Evolutionary conservation across 2,888 invertebrate genomes (phyloP).

Genomic region (Steinernema carpocapsae): DNA sequence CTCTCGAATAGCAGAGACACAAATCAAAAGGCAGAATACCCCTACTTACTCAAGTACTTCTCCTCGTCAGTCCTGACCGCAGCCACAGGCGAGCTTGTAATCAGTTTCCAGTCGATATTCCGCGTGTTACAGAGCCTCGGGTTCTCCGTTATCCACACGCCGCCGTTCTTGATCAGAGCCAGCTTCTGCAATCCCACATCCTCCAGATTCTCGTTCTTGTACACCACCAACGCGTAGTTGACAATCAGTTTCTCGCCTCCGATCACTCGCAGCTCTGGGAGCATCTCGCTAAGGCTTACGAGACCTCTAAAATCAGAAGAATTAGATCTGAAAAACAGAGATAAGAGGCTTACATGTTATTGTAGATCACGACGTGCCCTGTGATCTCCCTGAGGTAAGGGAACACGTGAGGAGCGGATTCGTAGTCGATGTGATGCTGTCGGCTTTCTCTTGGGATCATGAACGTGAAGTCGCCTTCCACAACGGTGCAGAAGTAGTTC

Average conservation of each 20-base stretch:
- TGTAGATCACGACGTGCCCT: slow-evolving; percentile 77
- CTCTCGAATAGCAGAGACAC: no score
- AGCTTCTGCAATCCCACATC: slow-evolving; percentile 74
- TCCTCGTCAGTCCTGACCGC: not conserved
- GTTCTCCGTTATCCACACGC: slow-evolving; percentile 89
- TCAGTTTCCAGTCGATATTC: slow-evolving; percentile 83
- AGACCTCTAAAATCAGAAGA: slow-evolving; percentile 75
- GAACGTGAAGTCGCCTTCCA: slow-evolving; percentile 89
- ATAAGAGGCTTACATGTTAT: slow-evolving; percentile 3
- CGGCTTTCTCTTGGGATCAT: no score
- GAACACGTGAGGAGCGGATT: slow-evolving; percentile 80
- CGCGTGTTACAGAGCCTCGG: slow-evolving; percentile 85
- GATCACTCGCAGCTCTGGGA: slow-evolving; percentile 91
- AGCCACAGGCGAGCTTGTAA: not conserved
- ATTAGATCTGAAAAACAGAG: not conserved
- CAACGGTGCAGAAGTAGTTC: slow-evolving; percentile 82
- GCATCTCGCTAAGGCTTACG: slow-evolving; percentile 81
- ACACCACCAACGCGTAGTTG: slow-evolving; percentile 86
- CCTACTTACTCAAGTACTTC: not conserved
- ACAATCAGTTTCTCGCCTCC: slow-evolving; percentile 84
- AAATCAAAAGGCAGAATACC: no score
- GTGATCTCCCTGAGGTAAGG: slow-evolving; percentile 88
- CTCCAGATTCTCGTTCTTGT: slow-evolving; percentile 76
- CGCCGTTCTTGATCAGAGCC: slow-evolving; percentile 79
- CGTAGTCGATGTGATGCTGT: slow-evolving; percentile 69